Conservation (phyloP, 1,140 invertebrate genomes). For the Cecropterus lyciades region DNA sequence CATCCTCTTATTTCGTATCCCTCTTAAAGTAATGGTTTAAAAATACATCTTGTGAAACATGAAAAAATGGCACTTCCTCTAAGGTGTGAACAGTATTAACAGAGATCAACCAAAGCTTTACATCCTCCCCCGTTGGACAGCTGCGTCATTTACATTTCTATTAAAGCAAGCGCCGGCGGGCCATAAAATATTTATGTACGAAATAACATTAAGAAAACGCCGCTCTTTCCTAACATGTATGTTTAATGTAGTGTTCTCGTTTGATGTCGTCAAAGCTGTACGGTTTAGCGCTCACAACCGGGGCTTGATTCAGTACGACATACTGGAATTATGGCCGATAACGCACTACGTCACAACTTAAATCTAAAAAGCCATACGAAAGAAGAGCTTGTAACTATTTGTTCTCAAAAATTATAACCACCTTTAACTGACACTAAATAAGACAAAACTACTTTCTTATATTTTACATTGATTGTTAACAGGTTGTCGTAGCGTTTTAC, state of each 20-base stretch:
- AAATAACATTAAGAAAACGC: constrained; percentile 75
- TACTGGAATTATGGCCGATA: no score
- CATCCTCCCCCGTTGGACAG: constrained; percentile 34
- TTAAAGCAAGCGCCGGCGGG: constrained; percentile 49
- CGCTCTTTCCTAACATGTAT: constrained; percentile 66
- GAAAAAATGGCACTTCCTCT: not conserved
- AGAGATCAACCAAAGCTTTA: constrained; percentile 27
- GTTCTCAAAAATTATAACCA: no score
- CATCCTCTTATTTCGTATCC: no score
- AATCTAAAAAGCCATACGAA: no score
- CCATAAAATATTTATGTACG: constrained; percentile 74
- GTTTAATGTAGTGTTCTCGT: constrained; percentile 70
- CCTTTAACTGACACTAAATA: no score
- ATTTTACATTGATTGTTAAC: no score
- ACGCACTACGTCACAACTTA: no score
- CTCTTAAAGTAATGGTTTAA: no score
- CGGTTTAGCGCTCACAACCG: constrained; percentile 54
- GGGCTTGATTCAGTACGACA: no score
- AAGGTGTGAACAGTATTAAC: constrained; percentile 31
- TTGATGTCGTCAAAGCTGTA: constrained; percentile 65
- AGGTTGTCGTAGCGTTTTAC: no score
- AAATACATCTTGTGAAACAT: not conserved
- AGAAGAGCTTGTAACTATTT: no score
- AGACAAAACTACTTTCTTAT: no score
- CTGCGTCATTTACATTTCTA: constrained; percentile 66